These are phyloP conservation scores for Cavia aperea DNA, from an alignment of 2,113 vertebrate genomes.

Conservation along the genomic window DNA sequence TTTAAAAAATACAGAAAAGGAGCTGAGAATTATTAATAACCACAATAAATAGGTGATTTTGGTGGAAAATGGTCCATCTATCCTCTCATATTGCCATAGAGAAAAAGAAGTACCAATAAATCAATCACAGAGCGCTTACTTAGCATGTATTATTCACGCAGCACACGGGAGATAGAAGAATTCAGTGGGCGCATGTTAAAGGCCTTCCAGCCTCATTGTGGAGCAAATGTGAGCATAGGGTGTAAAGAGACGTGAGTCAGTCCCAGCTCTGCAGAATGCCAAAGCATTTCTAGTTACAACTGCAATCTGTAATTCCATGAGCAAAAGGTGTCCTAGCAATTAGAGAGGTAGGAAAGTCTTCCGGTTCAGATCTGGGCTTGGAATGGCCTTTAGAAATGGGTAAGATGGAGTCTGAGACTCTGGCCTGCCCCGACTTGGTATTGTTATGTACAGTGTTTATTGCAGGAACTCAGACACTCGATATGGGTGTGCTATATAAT, in stretches of 20 bases:
- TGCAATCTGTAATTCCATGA: not conserved
- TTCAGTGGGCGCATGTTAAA: not conserved
- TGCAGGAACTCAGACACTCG: not conserved
- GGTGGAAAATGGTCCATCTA: not conserved
- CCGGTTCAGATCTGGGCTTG: not conserved
- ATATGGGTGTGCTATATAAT: not conserved
- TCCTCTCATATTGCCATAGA: not conserved
- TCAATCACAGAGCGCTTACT: not conserved
- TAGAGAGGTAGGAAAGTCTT: not conserved
- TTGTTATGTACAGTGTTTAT: not conserved
- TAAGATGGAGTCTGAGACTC: not conserved
- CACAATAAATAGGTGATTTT: not conserved
- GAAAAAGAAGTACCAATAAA: not conserved
- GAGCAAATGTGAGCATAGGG: not conserved
- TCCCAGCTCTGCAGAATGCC: not conserved
- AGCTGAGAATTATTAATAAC: not conserved
- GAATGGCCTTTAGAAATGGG: not conserved
- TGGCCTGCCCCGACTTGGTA: not conserved
- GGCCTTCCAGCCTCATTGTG: not conserved
- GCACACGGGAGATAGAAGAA: not conserved
- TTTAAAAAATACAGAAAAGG: not conserved
- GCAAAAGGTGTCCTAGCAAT: not conserved
- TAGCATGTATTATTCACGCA: not conserved
- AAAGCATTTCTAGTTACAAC: not conserved
- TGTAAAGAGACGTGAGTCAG: not conserved